These are phyloP conservation scores for Onchidella celtica DNA, from an alignment of 2,888 invertebrate genomes.

Conservation along the genomic window DNA sequence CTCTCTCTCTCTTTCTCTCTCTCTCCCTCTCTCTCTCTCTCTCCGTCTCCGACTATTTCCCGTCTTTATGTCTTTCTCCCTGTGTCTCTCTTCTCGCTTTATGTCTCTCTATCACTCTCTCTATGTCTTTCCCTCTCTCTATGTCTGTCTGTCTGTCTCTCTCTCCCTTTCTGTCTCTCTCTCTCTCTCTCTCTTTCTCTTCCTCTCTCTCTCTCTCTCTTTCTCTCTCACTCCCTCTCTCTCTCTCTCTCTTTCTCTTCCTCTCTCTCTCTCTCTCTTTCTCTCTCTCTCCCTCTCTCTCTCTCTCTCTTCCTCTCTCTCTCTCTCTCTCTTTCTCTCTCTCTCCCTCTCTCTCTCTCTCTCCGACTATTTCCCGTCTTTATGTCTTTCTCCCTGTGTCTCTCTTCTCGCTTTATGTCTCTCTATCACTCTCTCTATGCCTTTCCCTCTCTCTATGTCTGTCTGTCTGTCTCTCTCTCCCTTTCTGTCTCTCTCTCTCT, in stretches of 20 bases:
- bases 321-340: conserved; percentile 23
- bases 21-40: no score
- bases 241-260: background rate
- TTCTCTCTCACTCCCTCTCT: background rate
- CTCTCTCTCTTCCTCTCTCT: conserved; percentile 25
- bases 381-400: background rate
- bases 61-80: background rate
- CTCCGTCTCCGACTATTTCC: no score
- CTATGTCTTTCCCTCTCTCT: background rate
- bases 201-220: background rate
- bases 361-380: background rate
- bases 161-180: conserved; percentile 11
- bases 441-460: conserved; percentile 10
- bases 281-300: conserved; percentile 1
- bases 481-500: conserved; percentile 8
- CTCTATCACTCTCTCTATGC: background rate
- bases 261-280: background rate
- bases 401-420: background rate
- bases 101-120: background rate
- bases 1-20: no score
- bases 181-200: background rate
- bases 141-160: conserved; percentile 24
- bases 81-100: conserved; percentile 1
- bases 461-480: conserved; percentile 21
- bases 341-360: conserved; percentile 30